Conservation (phyloP, 1,140 invertebrate species). For the Chironomus tepperi region DNA sequence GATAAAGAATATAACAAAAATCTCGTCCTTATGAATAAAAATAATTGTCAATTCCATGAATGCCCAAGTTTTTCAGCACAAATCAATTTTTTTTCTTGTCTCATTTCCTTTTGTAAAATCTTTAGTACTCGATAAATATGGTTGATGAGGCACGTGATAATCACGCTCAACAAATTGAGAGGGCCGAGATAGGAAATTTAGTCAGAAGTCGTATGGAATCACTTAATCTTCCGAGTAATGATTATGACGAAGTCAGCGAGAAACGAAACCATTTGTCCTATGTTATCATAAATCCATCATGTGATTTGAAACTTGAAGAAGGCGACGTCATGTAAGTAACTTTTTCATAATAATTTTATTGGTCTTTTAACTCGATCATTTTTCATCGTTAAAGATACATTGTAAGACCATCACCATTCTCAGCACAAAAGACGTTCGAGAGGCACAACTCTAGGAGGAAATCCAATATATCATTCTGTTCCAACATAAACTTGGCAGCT, state of each 20-base stretch:
- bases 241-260: conserved; percentile 89
- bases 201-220: conserved; percentile 91
- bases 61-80: background rate
- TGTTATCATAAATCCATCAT: conserved; percentile 97
- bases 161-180: conserved; percentile 81
- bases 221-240: conserved; percentile 74
- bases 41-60: background rate
- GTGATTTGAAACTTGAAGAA: conserved; percentile 91
- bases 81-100: background rate
- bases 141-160: conserved; percentile 76
- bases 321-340: conserved; percentile 85
- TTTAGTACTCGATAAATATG: conserved; percentile 70
- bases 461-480: conserved; percentile 83
- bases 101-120: background rate
- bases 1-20: no score
- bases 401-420: conserved; percentile 82
- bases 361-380: conserved; percentile 5
- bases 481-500: conserved; percentile 60
- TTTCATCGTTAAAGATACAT: conserved; percentile 54
- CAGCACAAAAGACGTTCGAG: conserved; percentile 88
- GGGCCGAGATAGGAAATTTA: conserved; percentile 90
- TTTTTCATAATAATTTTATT: background rate
- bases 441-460: conserved; percentile 81
- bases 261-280: conserved; percentile 89
- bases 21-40: no score